Evolutionary conservation across 92 coral and sea anemone genomes (phyloP).

Genomic region (Siderastrea siderea): DNA sequence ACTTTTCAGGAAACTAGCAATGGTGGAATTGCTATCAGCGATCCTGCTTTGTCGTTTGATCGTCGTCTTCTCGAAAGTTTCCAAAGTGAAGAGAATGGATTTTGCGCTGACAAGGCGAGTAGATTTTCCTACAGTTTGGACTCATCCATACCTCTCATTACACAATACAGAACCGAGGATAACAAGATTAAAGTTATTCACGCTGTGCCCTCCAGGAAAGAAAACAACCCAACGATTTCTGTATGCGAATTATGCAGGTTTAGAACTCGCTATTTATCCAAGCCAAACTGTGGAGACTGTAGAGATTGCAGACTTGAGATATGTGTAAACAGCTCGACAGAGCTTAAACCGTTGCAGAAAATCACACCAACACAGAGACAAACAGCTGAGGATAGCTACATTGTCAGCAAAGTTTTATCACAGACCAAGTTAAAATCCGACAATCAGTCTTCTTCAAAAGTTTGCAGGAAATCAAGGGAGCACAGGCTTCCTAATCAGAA

Average conservation of each 20-base stretch:
- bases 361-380: conserved; percentile 87
- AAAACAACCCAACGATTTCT: conserved; percentile 36
- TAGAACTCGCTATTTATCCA: conserved; percentile 52
- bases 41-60: conserved; percentile 93
- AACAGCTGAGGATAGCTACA: conserved; percentile 80
- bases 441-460: conserved; percentile 50
- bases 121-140: conserved; percentile 38
- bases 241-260: conserved; percentile 73
- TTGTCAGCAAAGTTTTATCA: conserved; percentile 64
- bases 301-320: conserved; percentile 14
- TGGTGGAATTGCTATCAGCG: conserved; percentile 79
- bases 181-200: conserved; percentile 75
- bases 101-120: conserved; percentile 41
- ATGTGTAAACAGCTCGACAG: conserved; percentile 41
- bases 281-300: conserved; percentile 1
- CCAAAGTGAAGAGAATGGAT: conserved; percentile 67
- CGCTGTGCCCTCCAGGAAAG: conserved; percentile 55
- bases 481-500: conserved; percentile 24
- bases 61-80: conserved; percentile 83
- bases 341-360: conserved; percentile 83
- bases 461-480: conserved; percentile 52
- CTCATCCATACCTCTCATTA: conserved; percentile 55
- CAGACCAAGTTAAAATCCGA: conserved; percentile 70
- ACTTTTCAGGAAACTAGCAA: conserved; percentile 77
- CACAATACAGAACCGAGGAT: conserved; percentile 69